Percentiles rank a stretch among this genome's conserved stretches.
Evolutionary conservation across 2,113 vertebrate species (phyloP).

Genomic region (Romanogobio albipinnatus): DNA sequence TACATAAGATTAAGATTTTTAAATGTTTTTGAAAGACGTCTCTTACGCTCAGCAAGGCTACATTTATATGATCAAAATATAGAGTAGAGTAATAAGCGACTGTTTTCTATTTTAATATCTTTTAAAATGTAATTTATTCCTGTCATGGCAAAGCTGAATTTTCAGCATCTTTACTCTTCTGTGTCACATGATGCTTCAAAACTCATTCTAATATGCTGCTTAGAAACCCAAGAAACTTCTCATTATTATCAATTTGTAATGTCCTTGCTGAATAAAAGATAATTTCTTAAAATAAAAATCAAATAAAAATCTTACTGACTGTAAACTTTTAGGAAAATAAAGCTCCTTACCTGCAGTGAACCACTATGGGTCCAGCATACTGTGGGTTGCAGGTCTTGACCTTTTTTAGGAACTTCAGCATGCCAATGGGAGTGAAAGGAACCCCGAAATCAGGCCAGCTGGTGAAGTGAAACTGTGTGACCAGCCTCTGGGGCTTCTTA

Average conservation of each 20-base stretch:
- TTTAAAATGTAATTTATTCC: background rate
- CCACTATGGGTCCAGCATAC: slow-evolving; percentile 93
- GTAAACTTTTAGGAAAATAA: background rate
- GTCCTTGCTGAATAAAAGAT: background rate
- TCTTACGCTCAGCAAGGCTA: background rate
- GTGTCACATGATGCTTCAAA: background rate
- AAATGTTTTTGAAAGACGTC: background rate
- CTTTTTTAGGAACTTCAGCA: slow-evolving; percentile 99
- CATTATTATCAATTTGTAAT: background rate
- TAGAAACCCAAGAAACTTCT: background rate
- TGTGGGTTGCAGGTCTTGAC: slow-evolving; percentile 94
- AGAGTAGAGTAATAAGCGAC: too few relatives aligned
- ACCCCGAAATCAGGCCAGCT: slow-evolving; percentile 99
- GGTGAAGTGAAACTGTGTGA: slow-evolving; percentile 98
- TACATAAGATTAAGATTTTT: background rate
- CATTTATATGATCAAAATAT: background rate
- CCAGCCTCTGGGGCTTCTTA: slow-evolving; percentile 94
- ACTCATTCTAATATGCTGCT: background rate
- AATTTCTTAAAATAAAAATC: too few relatives aligned
- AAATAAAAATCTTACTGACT: too few relatives aligned
- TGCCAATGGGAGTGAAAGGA: slow-evolving; percentile 96
- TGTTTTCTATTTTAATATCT: background rate
- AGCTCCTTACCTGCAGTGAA: slow-evolving; percentile 90
- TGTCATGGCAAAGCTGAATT: background rate
- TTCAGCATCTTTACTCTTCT: background rate